Conservation (phyloP, 2,113 vertebrate genomes). For the Dipodomys ordii region DNA sequence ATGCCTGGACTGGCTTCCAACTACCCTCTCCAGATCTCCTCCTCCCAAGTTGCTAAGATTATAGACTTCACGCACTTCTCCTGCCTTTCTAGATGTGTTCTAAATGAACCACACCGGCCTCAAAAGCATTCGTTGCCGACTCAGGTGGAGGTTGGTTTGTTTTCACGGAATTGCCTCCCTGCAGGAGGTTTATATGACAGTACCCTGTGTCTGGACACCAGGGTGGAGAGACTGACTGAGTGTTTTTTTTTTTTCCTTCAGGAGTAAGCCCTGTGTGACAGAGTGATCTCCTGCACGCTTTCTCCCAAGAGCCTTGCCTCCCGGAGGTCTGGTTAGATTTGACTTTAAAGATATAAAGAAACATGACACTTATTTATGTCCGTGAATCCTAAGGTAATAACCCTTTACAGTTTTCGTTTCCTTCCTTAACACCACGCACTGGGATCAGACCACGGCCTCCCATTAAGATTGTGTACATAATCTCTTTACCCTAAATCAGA, state of each 20-base stretch:
- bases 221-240: not conserved
- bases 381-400: conserved; percentile 1
- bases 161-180: not conserved
- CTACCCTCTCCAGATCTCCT: no score
- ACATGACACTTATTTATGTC: conserved; percentile 2
- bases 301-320: not conserved
- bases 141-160: not conserved
- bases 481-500: not conserved
- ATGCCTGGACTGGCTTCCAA: no score
- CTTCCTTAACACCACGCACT: not conserved
- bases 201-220: rapidly evolving
- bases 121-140: rapidly evolving
- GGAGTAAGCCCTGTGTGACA: no score
- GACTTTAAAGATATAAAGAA: conserved; percentile 43
- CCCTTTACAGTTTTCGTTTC: conserved; percentile 28
- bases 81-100: not conserved
- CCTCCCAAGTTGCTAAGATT: no score
- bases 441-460: not conserved
- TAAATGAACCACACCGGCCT: not conserved
- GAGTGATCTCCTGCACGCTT: not conserved
- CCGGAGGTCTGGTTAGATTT: not conserved
- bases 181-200: rapidly evolving
- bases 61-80: no score
- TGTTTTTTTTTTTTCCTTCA: not conserved
- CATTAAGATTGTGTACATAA: not conserved